Base-by-base conservation (phyloP, 1,140 invertebrate genomes). In the Zaprionus africanus region DNA sequence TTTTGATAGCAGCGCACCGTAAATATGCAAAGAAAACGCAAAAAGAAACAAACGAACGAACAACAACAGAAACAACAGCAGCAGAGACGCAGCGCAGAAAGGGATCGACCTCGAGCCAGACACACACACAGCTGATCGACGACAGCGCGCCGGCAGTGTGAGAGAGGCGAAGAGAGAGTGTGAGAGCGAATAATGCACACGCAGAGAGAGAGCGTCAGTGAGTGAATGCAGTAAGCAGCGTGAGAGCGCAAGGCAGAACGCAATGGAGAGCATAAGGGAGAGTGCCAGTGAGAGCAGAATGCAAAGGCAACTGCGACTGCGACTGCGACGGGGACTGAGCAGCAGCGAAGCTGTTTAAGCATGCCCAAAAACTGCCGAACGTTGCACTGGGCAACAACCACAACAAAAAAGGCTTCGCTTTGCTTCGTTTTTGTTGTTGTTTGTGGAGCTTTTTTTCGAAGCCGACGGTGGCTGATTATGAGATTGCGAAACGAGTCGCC, bases 401-500 rank as follows among this genome's bases (percentile, higher is more conserved):
- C 31, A 53, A 72, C 41, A 71, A 38, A 41, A 61, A 58, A 46
- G 41, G 38, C 28, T 56, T 56, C 56, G 3, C 15, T 53, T 19
- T 57, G 15, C 13, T 61, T 17, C 24, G 66, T n/a, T 69, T 43
- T 22, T 36, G 46, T 54, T 54, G 41, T 22, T 38, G 64, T 67
- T 34, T 61, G 57, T 68, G 65, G 3, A 71, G 68, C 61, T 64
- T 56, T 71, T 54, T 54, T 54, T 54, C 12, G 19, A 65, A 61
- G 64, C 58, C 56, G 64, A 36, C 61, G 57, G 59, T 67, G 71
- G 63, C 84, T 88, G 84, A 88, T 88, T 87, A 88, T 84, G 70
- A 84, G 84, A 84, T 85, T 84, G 82, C 74, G 73, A 84, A 84
- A 76, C 76, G 71, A 84, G 78, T 80, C 61, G 46, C 19, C 19